Evolutionary conservation across 2,113 vertebrate species (phyloP), one percentile per base, ranked within the genome.

Genomic region (Synodontis membranacea): DNA sequence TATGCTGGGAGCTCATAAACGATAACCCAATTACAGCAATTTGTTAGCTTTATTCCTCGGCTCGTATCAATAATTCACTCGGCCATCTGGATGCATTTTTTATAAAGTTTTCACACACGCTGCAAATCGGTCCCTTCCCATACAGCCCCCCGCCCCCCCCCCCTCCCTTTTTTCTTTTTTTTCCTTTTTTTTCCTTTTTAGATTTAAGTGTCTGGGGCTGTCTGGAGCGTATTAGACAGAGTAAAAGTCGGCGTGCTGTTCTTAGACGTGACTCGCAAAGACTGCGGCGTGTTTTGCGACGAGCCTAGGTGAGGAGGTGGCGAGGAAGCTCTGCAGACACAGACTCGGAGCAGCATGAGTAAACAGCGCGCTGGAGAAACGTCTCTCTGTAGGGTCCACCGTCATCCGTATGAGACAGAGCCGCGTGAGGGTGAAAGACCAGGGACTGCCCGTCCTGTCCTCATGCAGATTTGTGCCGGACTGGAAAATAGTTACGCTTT

Each of bases 391-490:
- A 34, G 86, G 85, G 86, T 87, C 84, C 78, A 76, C 83, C 70
- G 37, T 87, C 80, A 79, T 89, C 90, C 80, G 89, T 85, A 76
- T 84, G 80, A 90, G 89, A 58, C n/a, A 4, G 64, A 90, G 83
- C 86, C n/a, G 54, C 62, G 15, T 76, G 58, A 28, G 34, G 12
- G 17, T n/a, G 8, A 23, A 23, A 58, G 72, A 50, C 21, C 48
- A 5, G 14, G 1, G 39, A 34, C 28, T n/a, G 44, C 52, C 83
- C 4, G 7, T 19, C 10, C n/a, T n/a, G n/a, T 31, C 54, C 83
- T 25, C 52, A n/a, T 39, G 31, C 46, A 9, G 11, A 8, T n/a
- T 56, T 12, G 21, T 74, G 31, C 37, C 39, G 15, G 50, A 56
- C 31, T 58, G 39, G 37, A 64, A 42, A 60, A 81, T 60, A 42